phyloP scores from a whole-genome alignment of 2,888 invertebrate genomes.

The Chirona hameri region DNA sequence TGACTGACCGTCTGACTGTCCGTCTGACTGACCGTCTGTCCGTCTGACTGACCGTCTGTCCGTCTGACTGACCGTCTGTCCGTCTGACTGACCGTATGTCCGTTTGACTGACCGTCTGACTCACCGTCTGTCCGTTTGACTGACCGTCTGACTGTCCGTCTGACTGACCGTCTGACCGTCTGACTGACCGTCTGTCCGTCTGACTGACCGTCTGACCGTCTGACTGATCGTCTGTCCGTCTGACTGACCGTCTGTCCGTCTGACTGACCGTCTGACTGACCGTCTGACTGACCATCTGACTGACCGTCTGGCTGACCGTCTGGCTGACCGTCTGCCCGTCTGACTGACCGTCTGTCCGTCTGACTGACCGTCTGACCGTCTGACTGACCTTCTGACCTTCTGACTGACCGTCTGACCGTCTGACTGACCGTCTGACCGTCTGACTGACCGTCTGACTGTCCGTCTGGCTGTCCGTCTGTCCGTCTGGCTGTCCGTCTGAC shows the following conservation, averaged over 20 bases:
- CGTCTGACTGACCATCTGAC: background rate
- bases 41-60: background rate
- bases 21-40: background rate
- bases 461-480: background rate
- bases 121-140: background rate
- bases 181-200: no score
- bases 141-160: no score
- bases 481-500: no score
- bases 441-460: background rate
- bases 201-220: background rate
- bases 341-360: no score
- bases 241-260: background rate
- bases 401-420: no score
- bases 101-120: background rate
- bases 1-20: no score
- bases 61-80: no score
- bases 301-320: no score
- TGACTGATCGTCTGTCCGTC: background rate
- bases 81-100: background rate
- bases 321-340: background rate
- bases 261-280: background rate
- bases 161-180: background rate
- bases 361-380: background rate
- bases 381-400: background rate
- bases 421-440: background rate